phyloP scores from a whole-genome alignment of 2,888 invertebrate species.

The Coenonympha glycerion region DNA sequence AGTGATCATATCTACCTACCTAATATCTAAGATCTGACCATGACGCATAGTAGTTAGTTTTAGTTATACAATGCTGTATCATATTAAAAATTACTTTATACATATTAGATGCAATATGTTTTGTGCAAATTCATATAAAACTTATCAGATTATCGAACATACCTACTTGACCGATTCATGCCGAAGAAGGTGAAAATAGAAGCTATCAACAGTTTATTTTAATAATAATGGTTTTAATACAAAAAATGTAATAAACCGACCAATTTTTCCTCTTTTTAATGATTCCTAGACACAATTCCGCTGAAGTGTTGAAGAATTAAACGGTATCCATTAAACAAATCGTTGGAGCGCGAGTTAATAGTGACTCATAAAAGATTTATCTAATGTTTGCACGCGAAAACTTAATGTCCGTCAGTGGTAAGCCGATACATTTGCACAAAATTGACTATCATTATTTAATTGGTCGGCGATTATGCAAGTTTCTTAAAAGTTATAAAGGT shows the following conservation, averaged over 20 bases:
- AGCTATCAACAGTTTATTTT: background rate
- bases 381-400: constrained; percentile 63
- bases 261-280: constrained; percentile 4
- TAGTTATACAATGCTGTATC: too few species aligned
- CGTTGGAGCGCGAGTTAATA: constrained; percentile 47
- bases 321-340: constrained; percentile 54
- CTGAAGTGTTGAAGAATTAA: constrained; percentile 40
- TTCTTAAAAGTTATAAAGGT: constrained; percentile 45
- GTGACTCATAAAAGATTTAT: constrained; percentile 55
- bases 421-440: constrained; percentile 55
- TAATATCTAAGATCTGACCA: too few species aligned
- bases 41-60: too few species aligned
- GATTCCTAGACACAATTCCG: background rate
- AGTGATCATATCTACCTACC: too few species aligned
- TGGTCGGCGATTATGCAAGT: constrained; percentile 46
- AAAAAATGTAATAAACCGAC: background rate
- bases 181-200: background rate
- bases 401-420: constrained; percentile 49
- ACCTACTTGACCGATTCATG: too few species aligned
- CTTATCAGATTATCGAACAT: too few species aligned
- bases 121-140: too few species aligned
- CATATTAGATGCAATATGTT: too few species aligned
- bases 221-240: background rate
- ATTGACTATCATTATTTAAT: constrained; percentile 48
- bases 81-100: too few species aligned